Evolutionary conservation across 2,113 vertebrate genomes (phyloP).

Genomic region (Stictonetta naevosa): DNA sequence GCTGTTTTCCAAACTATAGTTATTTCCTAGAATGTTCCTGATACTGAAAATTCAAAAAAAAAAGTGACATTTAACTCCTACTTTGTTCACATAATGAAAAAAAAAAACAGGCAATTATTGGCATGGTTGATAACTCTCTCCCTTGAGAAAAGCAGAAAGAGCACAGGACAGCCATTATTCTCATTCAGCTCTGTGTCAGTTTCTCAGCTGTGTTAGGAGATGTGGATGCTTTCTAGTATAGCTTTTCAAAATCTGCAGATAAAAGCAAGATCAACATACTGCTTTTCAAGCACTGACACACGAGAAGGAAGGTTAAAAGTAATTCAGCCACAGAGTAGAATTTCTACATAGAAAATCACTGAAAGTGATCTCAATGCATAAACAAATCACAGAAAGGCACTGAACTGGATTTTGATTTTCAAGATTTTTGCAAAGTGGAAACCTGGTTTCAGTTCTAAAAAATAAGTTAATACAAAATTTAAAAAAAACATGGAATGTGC

Average conservation of each 20-base stretch:
- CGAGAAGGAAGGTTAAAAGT: not conserved
- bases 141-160: not conserved
- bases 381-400: not conserved
- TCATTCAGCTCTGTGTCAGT: not conserved
- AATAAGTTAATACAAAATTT: conserved; percentile 47
- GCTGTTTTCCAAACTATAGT: not conserved
- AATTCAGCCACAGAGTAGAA: not conserved
- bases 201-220: not conserved
- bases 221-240: not conserved
- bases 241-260: not conserved
- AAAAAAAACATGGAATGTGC: conserved; percentile 26
- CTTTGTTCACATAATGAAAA: not conserved
- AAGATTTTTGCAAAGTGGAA: not conserved
- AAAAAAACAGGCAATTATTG: not conserved
- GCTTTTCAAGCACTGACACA: not conserved
- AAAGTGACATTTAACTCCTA: not conserved
- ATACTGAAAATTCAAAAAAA: not conserved
- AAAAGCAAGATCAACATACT: not conserved
- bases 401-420: conserved; percentile 3
- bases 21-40: not conserved
- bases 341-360: not conserved
- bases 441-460: conserved; percentile 18
- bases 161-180: not conserved
- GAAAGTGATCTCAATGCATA: not conserved
- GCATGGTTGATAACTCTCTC: not conserved